Evolutionary conservation across 2,113 vertebrate species (phyloP).

Genomic region (Silurus glanis): DNA sequence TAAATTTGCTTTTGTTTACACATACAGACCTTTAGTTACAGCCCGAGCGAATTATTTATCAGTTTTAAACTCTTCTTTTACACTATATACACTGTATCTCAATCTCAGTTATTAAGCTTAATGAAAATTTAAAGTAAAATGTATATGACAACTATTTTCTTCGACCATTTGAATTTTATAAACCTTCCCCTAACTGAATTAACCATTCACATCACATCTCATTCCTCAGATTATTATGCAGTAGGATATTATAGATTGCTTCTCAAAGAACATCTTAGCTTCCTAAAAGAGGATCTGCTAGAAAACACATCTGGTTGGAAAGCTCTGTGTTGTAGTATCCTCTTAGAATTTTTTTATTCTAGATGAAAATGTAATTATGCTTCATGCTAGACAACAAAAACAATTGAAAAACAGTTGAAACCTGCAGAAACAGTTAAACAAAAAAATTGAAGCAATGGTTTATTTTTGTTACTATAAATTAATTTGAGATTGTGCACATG

Average conservation of each 20-base stretch:
- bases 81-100: no score
- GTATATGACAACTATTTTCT: no score
- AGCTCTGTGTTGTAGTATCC: background rate
- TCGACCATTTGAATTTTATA: no score
- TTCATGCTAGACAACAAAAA: background rate
- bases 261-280: background rate
- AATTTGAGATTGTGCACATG: constrained; percentile 24
- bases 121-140: no score
- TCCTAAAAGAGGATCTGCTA: background rate
- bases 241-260: background rate
- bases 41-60: background rate
- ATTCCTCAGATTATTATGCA: background rate
- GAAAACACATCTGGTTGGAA: background rate
- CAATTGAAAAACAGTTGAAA: background rate
- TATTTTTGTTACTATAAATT: background rate
- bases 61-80: background rate
- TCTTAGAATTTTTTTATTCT: background rate
- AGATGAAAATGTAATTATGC: background rate
- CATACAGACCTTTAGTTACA: background rate
- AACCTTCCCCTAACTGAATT: background rate
- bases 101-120: no score
- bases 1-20: background rate
- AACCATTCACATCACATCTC: no score
- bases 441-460: background rate
- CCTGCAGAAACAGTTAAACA: no score